A percentile compares a stretch with the other conserved stretches of the same genome.
These are phyloP conservation scores for Sphaerodactylus townsendi DNA, from an alignment of 2,113 vertebrate genomes.

Conservation along the genomic window DNA sequence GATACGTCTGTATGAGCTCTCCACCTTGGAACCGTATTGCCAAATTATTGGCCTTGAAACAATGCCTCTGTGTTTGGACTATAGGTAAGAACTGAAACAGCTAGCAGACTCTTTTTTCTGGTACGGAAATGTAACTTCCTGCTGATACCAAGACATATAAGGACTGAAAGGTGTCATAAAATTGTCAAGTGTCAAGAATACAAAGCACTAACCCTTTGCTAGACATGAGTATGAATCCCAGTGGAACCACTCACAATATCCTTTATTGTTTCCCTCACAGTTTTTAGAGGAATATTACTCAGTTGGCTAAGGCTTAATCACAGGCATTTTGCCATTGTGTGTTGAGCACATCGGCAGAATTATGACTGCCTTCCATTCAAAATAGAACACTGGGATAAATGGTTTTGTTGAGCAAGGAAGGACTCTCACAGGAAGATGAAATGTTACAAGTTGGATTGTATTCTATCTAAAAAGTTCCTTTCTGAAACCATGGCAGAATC, in stretches of 20 bases:
- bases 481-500: background rate
- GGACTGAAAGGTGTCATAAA: background rate
- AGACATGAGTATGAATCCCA: background rate
- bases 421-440: background rate
- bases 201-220: background rate
- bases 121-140: background rate
- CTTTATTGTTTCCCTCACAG: background rate
- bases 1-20: conserved; percentile 47
- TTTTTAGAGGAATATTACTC: background rate
- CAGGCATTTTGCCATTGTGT: too few species aligned
- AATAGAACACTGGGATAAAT: too few species aligned
- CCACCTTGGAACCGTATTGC: conserved; percentile 53
- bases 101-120: background rate
- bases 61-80: background rate
- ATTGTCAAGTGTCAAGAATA: background rate
- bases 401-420: too few species aligned
- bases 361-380: too few species aligned
- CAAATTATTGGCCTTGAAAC: conserved; percentile 42
- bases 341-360: too few species aligned
- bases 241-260: background rate
- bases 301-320: too few species aligned
- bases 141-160: background rate
- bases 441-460: background rate
- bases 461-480: background rate
- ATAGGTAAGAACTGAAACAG: conserved; percentile 9